Base-by-base conservation (phyloP, 1,140 invertebrate genomes). In the Neodiprion pinetum region DNA sequence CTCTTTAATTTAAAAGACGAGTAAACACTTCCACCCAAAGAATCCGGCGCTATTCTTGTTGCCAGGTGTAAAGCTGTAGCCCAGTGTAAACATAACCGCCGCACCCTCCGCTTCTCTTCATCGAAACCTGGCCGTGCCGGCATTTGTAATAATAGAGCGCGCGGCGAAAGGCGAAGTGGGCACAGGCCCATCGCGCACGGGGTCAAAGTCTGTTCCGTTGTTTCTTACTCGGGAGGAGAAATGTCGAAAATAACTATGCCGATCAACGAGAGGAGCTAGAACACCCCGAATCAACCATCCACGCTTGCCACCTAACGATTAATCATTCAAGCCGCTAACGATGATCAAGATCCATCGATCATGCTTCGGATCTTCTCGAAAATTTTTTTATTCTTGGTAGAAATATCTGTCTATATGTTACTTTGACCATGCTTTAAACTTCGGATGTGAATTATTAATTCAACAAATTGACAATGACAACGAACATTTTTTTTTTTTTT, bases 41-140 rank as follows among this genome's bases (percentile, higher is more conserved):
- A 71, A 73, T 72, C 74, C 76, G 75, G 71, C 72, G 80, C 85
- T 86, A 88, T 88, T 88, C 81, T 84, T 79, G 80, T 80, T 75
- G 74, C 84, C 86, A 88, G 85, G 86, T 87, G 86, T 82, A 79
- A 85, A 81, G 71, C 78, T 86, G 85, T 85, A 86, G 81, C 80
- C 82, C 76, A 78, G 68, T 76, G 76, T 81, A 84, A 82, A 84
- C 81, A 83, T 66, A 74, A 71, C 74, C 48, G 48, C 72, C 70
- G 11, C 53, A 61, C 53, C 53, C 53, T 12, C 53, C 53, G 53
- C 11, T 61, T 61, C 53, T 61, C 53, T 17, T 17, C 11, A 17
- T 17, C 53, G 11, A 61, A 5, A 61, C 53, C 53, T 14, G 53
- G 53, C 53, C 53, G n/a, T 9, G n/a, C 0, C 53, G 53, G 53